Base-by-base conservation (phyloP, 2,797 vertebrate genomes). In the Pseudochaenichthys georgianus region DNA sequence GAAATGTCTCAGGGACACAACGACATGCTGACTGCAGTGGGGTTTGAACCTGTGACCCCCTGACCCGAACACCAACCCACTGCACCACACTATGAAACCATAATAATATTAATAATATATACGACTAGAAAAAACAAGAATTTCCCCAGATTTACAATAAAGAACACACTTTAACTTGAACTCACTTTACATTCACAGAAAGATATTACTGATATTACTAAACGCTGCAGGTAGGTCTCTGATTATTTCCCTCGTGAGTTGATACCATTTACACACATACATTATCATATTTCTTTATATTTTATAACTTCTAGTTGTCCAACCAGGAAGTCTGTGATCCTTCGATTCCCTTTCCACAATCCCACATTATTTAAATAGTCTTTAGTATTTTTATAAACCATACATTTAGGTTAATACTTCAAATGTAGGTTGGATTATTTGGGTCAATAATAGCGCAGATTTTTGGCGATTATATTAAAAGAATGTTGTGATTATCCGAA, bases 111-210 rank as follows among this genome's bases (percentile, higher is more conserved):
- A 28, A 48, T 28, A 52, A 28, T 28, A 28, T 28, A 28, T 5
- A 28, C 28, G 5, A 21, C 38, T 13, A 64, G 17, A 48, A 62
- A 75, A 63, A 50, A 11, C 16, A 63, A 5, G n/a, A 13, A 57
- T 21, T 28, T 28, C 52, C 58, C 61, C 34, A 75, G 8, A 76
- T 61, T 41, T 34, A 65, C 60, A 77, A 28, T 19, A 23, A 47
- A 48, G 9, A 28, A 28, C 28, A 28, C 4, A 28, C 28, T 28
- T 28, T 5, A 28, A 28, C 28, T 63, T 62, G 16, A 66, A 19
- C 61, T 38, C 19, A 59, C 62, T 42, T 71, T 19, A 67, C 57
- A 52, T 48, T 59, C 41, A 23, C 47, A 45, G 10, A 73, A 21
- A n/a, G 11, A 47, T 12, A 11, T 53, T 15, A 47, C 28, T 54